phyloP scores from a whole-genome alignment of 2,113 vertebrate genomes.

The Euleptes europaea region DNA sequence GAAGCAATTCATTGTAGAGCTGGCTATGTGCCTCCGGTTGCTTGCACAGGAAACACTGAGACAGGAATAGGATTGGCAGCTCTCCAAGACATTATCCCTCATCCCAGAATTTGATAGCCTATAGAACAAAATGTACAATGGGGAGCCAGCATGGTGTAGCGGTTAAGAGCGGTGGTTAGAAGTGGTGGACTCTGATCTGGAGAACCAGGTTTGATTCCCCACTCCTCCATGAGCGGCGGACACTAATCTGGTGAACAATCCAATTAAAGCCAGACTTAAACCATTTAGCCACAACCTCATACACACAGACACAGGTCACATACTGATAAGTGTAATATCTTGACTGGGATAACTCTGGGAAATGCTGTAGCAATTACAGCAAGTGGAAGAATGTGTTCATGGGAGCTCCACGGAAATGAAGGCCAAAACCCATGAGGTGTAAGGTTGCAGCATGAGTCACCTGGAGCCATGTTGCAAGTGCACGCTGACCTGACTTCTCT shows the following conservation, averaged over 20 bases:
- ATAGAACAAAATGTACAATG: too few species aligned
- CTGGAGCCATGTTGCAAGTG: neutral
- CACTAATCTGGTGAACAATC: neutral
- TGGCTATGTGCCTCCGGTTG: too few species aligned
- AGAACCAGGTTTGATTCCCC: too few species aligned
- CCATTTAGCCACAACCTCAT: neutral
- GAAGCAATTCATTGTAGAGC: too few species aligned
- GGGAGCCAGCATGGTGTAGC: too few species aligned
- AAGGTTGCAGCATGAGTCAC: constrained; percentile 1
- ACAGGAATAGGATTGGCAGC: too few species aligned
- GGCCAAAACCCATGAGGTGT: neutral
- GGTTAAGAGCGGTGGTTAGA: too few species aligned
- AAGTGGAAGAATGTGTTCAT: neutral
- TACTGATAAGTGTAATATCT: neutral
- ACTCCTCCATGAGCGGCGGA: too few species aligned
- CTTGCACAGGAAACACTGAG: too few species aligned
- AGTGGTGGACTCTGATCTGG: too few species aligned
- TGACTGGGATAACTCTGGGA: neutral
- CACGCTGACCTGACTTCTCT: neutral
- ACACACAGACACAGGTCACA: neutral
- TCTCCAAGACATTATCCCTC: too few species aligned
- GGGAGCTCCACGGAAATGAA: neutral
- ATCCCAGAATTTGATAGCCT: too few species aligned
- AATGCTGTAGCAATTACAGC: neutral
- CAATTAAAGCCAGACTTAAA: neutral